These are phyloP conservation scores for Ceratina calcarata DNA, from an alignment of 1,140 invertebrate genomes.

Conservation along the genomic window DNA sequence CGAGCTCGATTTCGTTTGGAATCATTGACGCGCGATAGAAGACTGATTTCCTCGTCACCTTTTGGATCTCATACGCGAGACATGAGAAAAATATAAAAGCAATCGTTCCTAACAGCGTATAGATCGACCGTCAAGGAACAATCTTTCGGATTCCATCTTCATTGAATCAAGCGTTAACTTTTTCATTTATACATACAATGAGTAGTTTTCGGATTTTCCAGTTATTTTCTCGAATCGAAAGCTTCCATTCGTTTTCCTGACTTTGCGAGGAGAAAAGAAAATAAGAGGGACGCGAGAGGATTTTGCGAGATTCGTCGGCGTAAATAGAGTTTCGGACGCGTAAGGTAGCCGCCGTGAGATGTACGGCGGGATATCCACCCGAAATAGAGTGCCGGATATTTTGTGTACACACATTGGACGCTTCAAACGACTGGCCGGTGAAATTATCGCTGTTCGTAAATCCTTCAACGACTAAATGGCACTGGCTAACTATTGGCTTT, in stretches of 20 bases:
- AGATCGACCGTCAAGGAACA: no score
- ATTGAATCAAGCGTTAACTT: no score
- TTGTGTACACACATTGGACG: neutral
- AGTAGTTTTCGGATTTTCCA: neutral
- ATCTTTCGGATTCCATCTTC: no score
- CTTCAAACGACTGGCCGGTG: neutral
- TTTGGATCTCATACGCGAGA: no score
- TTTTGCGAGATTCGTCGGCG: neutral
- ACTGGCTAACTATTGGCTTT: neutral
- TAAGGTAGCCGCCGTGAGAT: conserved; percentile 6
- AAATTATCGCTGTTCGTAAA: conserved; percentile 8
- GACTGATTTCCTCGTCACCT: conserved; percentile 8
- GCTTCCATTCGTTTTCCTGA: neutral
- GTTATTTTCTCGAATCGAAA: neutral
- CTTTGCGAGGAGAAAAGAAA: neutral
- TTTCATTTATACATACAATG: no score
- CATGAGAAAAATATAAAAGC: no score
- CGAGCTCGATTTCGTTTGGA: conserved; percentile 1
- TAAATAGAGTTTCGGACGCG: conserved; percentile 22
- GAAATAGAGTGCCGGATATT: conserved; percentile 6
- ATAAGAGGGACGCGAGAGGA: neutral
- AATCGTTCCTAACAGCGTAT: no score
- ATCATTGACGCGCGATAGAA: neutral
- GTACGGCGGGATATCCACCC: neutral
- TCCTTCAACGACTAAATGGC: neutral